A percentile compares a stretch with the other conserved stretches of the same genome.
Conservation (phyloP, 2,797 vertebrate species). For the Hylomyscus alleni region DNA sequence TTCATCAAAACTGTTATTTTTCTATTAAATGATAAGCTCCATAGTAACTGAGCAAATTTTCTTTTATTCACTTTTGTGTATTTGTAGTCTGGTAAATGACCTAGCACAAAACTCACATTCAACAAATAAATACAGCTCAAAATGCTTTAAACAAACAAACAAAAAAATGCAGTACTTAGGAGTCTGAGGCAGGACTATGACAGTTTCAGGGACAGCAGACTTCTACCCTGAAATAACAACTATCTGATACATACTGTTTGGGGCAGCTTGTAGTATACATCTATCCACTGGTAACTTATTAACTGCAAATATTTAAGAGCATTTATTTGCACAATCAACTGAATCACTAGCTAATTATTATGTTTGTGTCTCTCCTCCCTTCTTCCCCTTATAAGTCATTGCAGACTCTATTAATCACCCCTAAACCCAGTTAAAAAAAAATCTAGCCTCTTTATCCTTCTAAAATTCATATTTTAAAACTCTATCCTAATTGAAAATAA, state of each 20-base stretch:
- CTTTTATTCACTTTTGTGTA: neutral
- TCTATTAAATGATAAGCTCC: neutral
- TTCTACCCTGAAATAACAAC: neutral
- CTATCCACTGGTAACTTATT: neutral
- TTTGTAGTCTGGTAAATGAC: neutral
- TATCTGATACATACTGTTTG: neutral
- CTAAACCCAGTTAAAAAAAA: neutral
- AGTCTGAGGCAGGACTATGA: neutral
- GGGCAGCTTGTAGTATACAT: neutral
- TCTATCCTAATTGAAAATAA: neutral
- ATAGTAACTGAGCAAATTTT: neutral
- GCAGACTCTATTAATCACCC: neutral
- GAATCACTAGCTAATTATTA: neutral
- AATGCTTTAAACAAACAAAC: neutral
- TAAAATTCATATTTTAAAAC: neutral
- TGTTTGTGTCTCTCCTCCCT: neutral
- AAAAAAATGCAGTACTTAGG: neutral
- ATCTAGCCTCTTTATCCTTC: neutral
- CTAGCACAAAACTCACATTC: neutral
- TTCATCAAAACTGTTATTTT: neutral
- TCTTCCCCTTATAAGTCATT: neutral
- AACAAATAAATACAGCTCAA: neutral
- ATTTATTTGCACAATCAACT: neutral
- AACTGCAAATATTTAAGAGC: neutral
- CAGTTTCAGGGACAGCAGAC: neutral